Percentiles rank a stretch among this genome's conserved stretches.
These are phyloP conservation scores for Dipodomys merriami DNA, from an alignment of 2,113 vertebrate genomes.

Conservation along the genomic window DNA sequence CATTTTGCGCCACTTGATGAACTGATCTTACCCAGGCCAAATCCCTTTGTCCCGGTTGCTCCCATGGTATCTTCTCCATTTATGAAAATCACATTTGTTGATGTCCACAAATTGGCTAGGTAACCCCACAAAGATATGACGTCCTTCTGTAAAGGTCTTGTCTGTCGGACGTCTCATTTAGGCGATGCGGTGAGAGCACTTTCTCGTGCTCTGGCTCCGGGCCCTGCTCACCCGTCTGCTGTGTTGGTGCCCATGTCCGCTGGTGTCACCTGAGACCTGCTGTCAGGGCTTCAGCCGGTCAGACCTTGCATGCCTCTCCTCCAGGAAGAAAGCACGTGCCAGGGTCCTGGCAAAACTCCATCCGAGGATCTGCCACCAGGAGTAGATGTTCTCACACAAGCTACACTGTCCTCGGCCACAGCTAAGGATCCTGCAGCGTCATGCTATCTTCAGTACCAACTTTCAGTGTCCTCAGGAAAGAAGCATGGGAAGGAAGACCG, in stretches of 20 bases:
- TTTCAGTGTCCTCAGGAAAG: not conserved
- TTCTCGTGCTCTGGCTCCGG: not conserved
- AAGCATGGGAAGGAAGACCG: not conserved
- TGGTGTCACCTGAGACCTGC: fast-evolving
- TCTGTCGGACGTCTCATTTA: not conserved
- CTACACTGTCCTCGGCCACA: not conserved
- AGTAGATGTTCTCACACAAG: not conserved
- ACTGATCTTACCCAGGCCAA: not conserved
- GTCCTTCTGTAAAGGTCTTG: not conserved
- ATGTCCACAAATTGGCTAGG: not conserved
- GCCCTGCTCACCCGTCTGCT: not conserved
- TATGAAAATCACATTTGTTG: not conserved
- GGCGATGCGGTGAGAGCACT: fast-evolving
- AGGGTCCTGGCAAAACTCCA: no score
- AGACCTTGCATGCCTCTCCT: not conserved
- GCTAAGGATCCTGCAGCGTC: not conserved
- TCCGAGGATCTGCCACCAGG: not conserved
- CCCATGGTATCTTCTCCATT: not conserved
- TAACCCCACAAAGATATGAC: no score
- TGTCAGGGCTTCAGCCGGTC: fast-evolving
- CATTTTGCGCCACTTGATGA: not conserved
- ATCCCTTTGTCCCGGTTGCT: not conserved
- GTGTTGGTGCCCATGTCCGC: fast-evolving
- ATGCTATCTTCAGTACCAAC: not conserved
- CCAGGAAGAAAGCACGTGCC: not conserved